Evolutionary conservation across 2,888 invertebrate species (phyloP).

Genomic region (Clostera curtula): DNA sequence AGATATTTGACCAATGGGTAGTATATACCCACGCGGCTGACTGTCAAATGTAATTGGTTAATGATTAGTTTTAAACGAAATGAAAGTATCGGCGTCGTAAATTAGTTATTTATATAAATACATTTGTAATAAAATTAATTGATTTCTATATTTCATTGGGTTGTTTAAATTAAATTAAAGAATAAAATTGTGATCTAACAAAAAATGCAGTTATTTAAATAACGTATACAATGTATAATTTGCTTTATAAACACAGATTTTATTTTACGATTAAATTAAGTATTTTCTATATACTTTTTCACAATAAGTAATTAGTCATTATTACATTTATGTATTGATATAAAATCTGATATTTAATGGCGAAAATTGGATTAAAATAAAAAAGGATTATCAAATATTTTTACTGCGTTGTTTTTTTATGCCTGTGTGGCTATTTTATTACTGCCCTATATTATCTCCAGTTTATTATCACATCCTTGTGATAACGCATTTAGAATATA

Average conservation of each 20-base stretch:
- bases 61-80: too few relatives aligned
- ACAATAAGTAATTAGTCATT: conserved; percentile 50
- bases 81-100: too few relatives aligned
- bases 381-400: conserved; percentile 44
- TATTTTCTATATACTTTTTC: conserved; percentile 31
- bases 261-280: conserved; percentile 19
- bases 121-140: not conserved
- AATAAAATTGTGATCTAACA: not conserved
- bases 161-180: not conserved
- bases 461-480: too few relatives aligned
- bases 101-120: not conserved
- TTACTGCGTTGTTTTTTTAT: conserved; percentile 16
- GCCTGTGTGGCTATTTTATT: too few relatives aligned
- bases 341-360: conserved; percentile 39
- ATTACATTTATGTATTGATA: conserved; percentile 42
- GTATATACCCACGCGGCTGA: conserved; percentile 50
- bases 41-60: conserved; percentile 56
- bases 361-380: conserved; percentile 44
- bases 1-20: conserved; percentile 56
- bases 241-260: conserved; percentile 2
- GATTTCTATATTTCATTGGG: not conserved
- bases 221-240: conserved; percentile 1
- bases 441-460: too few relatives aligned
- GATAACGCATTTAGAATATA: too few relatives aligned
- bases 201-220: not conserved